These are phyloP conservation scores for Hypena proboscidalis DNA, from an alignment of 2,888 invertebrate species.

Conservation along the genomic window DNA sequence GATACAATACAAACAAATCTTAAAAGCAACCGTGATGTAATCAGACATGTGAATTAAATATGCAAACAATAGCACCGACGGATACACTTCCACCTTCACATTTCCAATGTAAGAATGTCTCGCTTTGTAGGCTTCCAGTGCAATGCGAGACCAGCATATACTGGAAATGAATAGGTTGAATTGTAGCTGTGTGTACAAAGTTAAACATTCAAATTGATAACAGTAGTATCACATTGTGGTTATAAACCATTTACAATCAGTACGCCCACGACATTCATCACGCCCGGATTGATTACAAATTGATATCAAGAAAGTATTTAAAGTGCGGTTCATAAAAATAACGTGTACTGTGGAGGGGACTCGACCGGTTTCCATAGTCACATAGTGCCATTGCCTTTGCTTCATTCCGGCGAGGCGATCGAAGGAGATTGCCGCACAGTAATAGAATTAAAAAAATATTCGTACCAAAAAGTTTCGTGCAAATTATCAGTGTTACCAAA, in stretches of 20 bases:
- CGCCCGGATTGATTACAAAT: slow-evolving; percentile 9
- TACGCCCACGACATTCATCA: slow-evolving; percentile 12
- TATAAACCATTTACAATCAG: slow-evolving; percentile 12
- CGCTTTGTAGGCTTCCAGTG: too few relatives aligned
- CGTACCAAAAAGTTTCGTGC: not conserved
- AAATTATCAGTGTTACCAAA: not conserved
- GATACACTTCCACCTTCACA: too few relatives aligned
- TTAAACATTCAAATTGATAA: slow-evolving; percentile 14
- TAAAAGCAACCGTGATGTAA: too few relatives aligned
- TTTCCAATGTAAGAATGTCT: too few relatives aligned
- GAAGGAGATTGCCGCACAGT: not conserved
- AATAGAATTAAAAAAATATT: too few relatives aligned
- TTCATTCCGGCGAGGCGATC: slow-evolving; percentile 7
- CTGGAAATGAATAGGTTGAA: too few relatives aligned
- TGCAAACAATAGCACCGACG: slow-evolving; percentile 2
- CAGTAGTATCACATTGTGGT: slow-evolving; percentile 11
- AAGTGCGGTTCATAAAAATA: slow-evolving; percentile 5
- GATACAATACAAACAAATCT: too few relatives aligned
- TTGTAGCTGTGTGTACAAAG: too few relatives aligned
- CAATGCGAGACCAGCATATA: too few relatives aligned
- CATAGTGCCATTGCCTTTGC: slow-evolving; percentile 5
- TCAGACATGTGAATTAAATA: not conserved
- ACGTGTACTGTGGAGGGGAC: slow-evolving; percentile 14
- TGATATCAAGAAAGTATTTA: slow-evolving; percentile 15
- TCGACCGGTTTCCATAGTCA: slow-evolving; percentile 13